These are phyloP conservation scores for Ganaspis brasiliensis DNA, from an alignment of 2,888 invertebrate species.

Conservation along the genomic window DNA sequence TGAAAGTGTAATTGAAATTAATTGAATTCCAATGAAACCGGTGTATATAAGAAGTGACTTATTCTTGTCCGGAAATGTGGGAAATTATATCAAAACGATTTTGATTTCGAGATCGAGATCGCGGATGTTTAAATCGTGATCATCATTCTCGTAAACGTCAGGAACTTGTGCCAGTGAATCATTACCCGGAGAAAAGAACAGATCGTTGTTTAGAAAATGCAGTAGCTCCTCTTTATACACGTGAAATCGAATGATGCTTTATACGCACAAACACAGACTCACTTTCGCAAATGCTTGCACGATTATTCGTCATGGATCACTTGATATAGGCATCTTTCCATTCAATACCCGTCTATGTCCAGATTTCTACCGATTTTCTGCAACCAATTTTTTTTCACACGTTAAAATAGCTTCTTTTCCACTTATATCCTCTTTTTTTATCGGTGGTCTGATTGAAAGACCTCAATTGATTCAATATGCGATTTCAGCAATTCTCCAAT, in stretches of 20 bases:
- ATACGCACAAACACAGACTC: conserved; percentile 19
- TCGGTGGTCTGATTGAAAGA: neutral
- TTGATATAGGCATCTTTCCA: conserved; percentile 6
- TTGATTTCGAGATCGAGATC: neutral
- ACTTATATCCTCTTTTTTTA: neutral
- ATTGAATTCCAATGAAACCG: too few species aligned
- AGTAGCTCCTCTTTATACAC: conserved; percentile 19
- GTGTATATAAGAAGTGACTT: neutral
- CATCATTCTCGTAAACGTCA: conserved; percentile 22
- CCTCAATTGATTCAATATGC: conserved; percentile 1
- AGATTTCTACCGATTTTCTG: conserved; percentile 32
- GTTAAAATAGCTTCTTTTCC: neutral
- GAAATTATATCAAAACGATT: neutral
- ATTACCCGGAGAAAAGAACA: conserved; percentile 23
- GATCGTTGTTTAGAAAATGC: conserved; percentile 38
- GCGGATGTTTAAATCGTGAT: conserved; percentile 7
- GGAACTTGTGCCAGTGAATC: conserved; percentile 8
- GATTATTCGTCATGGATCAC: conserved; percentile 24
- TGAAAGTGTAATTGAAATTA: too few species aligned
- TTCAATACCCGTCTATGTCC: neutral
- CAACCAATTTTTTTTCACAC: neutral
- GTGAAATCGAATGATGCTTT: conserved; percentile 24
- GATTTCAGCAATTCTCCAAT: conserved; percentile 1
- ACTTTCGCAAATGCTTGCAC: conserved; percentile 21
- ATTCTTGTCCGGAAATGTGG: neutral